phyloP scores from a whole-genome alignment of 2,797 vertebrate genomes.

The Alfaro cultratus region DNA sequence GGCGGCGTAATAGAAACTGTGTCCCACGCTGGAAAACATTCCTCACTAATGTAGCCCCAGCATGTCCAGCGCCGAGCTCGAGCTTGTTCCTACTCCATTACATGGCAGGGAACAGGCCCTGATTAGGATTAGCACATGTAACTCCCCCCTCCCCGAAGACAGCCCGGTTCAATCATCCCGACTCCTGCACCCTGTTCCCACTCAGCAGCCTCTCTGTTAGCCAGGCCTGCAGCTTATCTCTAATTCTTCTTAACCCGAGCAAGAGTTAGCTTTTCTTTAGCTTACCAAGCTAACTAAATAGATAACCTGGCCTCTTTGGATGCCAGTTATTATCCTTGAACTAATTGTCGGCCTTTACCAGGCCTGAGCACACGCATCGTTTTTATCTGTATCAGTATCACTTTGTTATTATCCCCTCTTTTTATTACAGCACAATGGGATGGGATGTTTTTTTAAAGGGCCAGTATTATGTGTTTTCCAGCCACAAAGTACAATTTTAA shows the following conservation, averaged over 20 bases:
- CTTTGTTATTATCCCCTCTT: too few relatives aligned
- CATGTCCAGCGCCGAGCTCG: conserved; percentile 71
- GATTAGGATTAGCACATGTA: conserved; percentile 85
- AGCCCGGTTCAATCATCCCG: conserved; percentile 71
- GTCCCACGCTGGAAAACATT: conserved; percentile 82
- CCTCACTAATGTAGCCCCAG: conserved; percentile 81
- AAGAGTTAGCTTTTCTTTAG: conserved; percentile 13
- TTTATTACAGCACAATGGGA: too few relatives aligned
- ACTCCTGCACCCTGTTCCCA: conserved; percentile 58
- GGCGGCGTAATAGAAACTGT: conserved; percentile 83
- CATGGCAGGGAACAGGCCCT: conserved; percentile 84
- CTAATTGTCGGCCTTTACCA: not conserved
- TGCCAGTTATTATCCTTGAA: not conserved
- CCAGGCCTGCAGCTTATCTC: conserved; percentile 33
- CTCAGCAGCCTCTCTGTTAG: conserved; percentile 38
- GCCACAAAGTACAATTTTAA: too few relatives aligned
- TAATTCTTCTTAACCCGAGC: conserved; percentile 31
- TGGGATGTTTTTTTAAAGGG: too few relatives aligned
- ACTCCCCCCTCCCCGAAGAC: conserved; percentile 73
- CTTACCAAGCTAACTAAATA: not conserved
- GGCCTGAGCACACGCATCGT: not conserved
- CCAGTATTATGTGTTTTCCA: too few relatives aligned
- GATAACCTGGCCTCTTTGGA: not conserved
- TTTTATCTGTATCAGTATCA: not conserved
- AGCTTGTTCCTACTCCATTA: conserved; percentile 79